Evolutionary conservation across 2,797 vertebrate genomes (phyloP).

Genomic region (Poeciliopsis infans): DNA sequence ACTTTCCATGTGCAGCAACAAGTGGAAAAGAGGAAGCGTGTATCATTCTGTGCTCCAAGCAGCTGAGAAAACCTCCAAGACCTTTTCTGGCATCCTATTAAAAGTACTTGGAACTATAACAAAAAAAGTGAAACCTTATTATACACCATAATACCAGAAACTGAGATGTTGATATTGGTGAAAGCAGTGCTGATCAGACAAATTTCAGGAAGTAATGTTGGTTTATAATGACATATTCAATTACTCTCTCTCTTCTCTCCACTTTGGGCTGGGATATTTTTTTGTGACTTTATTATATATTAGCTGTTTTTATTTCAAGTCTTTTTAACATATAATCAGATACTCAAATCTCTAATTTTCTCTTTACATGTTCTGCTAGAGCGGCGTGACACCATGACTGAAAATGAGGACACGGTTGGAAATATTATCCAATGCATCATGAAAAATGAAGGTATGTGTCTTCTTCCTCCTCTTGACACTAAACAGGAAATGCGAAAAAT

Average conservation of each 20-base stretch:
- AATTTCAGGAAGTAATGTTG: not conserved
- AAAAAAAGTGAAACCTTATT: not conserved
- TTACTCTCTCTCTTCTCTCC: not conserved
- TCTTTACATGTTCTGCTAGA: constrained; percentile 77
- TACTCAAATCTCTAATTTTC: not conserved
- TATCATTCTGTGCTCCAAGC: not conserved
- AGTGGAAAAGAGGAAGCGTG: not conserved
- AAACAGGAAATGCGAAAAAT: not conserved
- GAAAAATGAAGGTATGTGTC: constrained; percentile 92
- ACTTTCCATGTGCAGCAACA: not conserved
- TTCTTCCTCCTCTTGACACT: not conserved
- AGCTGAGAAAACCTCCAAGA: not conserved
- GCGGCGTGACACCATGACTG: constrained; percentile 87
- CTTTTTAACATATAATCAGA: not conserved
- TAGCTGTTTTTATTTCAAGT: not conserved
- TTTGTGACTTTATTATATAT: not conserved
- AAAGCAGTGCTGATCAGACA: not conserved
- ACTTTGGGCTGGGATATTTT: not conserved
- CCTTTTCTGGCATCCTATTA: not conserved
- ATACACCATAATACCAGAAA: not conserved
- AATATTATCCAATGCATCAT: constrained; percentile 95
- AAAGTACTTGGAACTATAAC: not conserved
- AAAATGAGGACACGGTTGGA: constrained; percentile 92
- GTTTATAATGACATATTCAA: not conserved
- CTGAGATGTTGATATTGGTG: not conserved